A percentile compares a stretch with the other conserved stretches of the same genome.
phyloP scores from a whole-genome alignment of 2,113 vertebrate genomes.

The Mola mola region DNA sequence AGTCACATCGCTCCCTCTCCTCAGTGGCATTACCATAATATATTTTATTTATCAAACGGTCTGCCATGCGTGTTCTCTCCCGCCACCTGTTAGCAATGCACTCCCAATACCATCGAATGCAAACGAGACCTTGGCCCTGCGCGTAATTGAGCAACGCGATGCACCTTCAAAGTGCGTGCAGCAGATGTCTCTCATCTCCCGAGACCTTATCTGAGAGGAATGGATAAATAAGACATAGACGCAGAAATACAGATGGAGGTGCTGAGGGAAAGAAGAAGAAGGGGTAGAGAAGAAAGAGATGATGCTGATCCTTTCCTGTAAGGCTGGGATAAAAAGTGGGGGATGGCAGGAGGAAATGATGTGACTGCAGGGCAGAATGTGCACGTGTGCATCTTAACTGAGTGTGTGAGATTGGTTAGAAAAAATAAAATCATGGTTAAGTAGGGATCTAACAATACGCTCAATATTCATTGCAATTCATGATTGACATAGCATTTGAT shows the following conservation, averaged over 20 bases:
- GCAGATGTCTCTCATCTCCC: constrained; percentile 81
- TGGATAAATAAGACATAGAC: constrained; percentile 80
- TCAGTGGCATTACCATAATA: constrained; percentile 74
- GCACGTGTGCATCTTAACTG: neutral
- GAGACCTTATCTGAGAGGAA: constrained; percentile 79
- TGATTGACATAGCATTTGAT: neutral
- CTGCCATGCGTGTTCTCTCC: constrained; percentile 60
- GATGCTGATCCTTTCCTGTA: constrained; percentile 51
- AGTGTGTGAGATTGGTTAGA: neutral
- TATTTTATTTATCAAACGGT: constrained; percentile 81
- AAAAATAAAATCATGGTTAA: neutral
- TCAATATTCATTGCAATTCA: neutral
- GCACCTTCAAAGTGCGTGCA: constrained; percentile 78
- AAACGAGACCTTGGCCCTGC: constrained; percentile 73
- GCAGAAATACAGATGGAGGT: constrained; percentile 70
- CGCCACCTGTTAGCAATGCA: constrained; percentile 79
- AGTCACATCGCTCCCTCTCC: constrained; percentile 60
- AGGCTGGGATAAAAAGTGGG: constrained; percentile 25
- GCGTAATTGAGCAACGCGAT: constrained; percentile 74
- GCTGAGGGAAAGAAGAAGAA: constrained; percentile 37
- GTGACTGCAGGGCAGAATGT: constrained; percentile 17
- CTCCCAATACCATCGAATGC: constrained; percentile 75
- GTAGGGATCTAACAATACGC: neutral
- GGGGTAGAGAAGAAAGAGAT: constrained; percentile 20
- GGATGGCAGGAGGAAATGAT: constrained; percentile 28